phyloP scores from a whole-genome alignment of 2,113 vertebrate species.

The Poecile atricapillus region DNA sequence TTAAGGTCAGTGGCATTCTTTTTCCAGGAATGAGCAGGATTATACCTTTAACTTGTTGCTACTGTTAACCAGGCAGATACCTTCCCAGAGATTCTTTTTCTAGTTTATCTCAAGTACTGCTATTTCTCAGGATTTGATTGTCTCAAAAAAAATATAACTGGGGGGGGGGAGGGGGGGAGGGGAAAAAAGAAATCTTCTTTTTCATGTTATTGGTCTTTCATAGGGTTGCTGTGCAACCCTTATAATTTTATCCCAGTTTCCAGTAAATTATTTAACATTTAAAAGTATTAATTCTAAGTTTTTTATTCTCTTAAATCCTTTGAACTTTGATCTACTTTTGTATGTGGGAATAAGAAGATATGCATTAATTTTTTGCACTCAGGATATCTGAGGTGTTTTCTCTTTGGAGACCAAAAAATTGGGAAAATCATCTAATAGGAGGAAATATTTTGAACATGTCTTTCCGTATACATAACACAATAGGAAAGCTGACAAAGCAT shows the following conservation, averaged over 20 bases:
- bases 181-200: neutral
- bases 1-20: neutral
- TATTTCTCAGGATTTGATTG: neutral
- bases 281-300: neutral
- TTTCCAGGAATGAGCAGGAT: neutral
- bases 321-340: neutral
- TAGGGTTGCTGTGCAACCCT: neutral
- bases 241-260: neutral
- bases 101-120: neutral
- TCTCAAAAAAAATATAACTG: neutral
- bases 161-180: accelerated
- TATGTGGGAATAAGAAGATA: neutral
- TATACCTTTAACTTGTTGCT: neutral
- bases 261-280: neutral
- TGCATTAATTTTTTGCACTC: neutral
- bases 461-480: slow-evolving; percentile 13
- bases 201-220: neutral
- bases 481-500: slow-evolving; percentile 42
- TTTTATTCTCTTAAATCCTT: neutral
- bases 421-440: neutral
- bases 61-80: neutral
- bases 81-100: neutral
- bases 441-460: slow-evolving; percentile 23
- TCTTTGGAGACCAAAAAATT: neutral
- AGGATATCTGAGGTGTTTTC: neutral